These are phyloP conservation scores for Branchellion lobata DNA, from an alignment of 2,888 invertebrate species.

Conservation along the genomic window DNA sequence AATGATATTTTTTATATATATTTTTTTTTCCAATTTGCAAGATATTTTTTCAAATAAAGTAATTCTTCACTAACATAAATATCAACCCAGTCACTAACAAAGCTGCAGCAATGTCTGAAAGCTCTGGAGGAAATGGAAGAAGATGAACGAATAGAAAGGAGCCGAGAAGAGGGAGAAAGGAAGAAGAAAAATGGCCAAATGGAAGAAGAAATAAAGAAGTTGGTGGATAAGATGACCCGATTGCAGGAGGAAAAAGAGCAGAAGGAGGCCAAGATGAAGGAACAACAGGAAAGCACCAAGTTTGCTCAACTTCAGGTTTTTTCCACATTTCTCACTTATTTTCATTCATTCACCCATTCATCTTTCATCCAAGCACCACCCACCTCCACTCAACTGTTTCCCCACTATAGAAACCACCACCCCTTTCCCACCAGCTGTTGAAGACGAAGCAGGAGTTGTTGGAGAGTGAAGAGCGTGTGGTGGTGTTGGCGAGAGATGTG, in stretches of 20 bases:
- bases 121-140: constrained; percentile 30
- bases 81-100: background rate
- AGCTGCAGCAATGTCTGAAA: constrained; percentile 16
- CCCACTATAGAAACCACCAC: too few species aligned
- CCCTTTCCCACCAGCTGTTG: background rate
- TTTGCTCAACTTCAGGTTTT: too few species aligned
- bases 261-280: background rate
- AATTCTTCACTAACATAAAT: too few species aligned
- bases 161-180: background rate
- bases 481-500: background rate
- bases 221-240: constrained; percentile 1
- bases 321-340: too few species aligned
- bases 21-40: background rate
- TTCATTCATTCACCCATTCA: background rate
- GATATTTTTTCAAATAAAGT: background rate
- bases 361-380: background rate
- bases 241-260: constrained; percentile 19
- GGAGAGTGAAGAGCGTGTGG: background rate
- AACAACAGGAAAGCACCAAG: constrained; percentile 16
- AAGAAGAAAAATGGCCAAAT: constrained; percentile 8
- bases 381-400: background rate
- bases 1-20: too few species aligned
- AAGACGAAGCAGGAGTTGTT: constrained; percentile 1
- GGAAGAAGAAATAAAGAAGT: constrained; percentile 21
- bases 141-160: background rate